Evolutionary conservation across 2,888 invertebrate species (phyloP), one percentile per base, ranked within the genome.

Genomic region (Rhingia campestris): DNA sequence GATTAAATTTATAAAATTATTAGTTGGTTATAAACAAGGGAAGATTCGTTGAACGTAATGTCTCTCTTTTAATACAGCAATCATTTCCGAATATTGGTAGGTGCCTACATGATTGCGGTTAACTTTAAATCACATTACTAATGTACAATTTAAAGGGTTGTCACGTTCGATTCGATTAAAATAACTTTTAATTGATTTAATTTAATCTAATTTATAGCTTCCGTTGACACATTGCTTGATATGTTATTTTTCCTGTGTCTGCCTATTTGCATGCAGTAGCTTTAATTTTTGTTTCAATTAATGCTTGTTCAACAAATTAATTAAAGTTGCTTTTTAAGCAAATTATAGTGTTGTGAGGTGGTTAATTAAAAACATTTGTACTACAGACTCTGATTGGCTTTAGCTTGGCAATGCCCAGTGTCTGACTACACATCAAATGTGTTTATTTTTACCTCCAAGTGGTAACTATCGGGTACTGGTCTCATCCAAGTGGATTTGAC

Each of bases 271-370:
- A 58, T 45, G 39, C 45, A 64, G 39, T 59, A 39, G 35, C 53
- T 70, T 76, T 47, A 64, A 76, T 76, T 53, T 61, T 41, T 53
- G 41, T 64, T 81, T 76, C 70, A 81, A 81, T 76, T 76, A 76
- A 66, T 58, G 64, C 81, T 59, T 81, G 53, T 72, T 70, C 54
- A 56, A 76, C 64, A 81, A 76, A 81, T 81, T 81, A 64, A 81
- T 81, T 81, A 70, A 22, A 72, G 76, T 54, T 51, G 39, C 7
- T 56, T 74, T 69, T 53, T 72, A 61, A 45, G 14, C 22, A 22
- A 12, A 14, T 74, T 37, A 22, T 49, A 53, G 33, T 58, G 9
- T 43, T 9, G 32, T 6, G 22, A 12, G 30, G 45, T 63, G 43
- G 51, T 61, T 72, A 45, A 53, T 72, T 72, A 61, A 72, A 72